Evolutionary conservation across 2,113 vertebrate species (phyloP).

Genomic region (Sapajus apella): DNA sequence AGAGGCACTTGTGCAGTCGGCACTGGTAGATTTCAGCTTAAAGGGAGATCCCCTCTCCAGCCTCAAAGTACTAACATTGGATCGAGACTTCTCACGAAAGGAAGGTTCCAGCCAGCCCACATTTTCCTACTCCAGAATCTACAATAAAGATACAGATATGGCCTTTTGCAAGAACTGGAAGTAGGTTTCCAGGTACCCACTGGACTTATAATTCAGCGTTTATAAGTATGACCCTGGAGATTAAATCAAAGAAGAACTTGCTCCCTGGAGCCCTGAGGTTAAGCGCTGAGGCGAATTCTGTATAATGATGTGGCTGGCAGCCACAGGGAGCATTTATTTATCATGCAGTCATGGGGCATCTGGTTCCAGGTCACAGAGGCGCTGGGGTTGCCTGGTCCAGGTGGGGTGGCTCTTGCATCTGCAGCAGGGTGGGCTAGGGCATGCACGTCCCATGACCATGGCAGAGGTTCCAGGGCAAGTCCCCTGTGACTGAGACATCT

Average conservation of each 20-base stretch:
- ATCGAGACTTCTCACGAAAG: too few relatives aligned
- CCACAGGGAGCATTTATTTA: fast-evolving
- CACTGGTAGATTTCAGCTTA: fast-evolving
- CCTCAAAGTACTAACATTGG: background rate
- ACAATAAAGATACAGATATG: fast-evolving
- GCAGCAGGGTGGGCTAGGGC: background rate
- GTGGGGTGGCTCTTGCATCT: fast-evolving
- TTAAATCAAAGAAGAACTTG: fast-evolving
- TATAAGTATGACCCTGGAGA: background rate
- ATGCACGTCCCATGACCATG: fast-evolving
- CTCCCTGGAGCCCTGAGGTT: background rate
- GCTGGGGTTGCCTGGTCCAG: fast-evolving
- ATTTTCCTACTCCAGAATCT: background rate
- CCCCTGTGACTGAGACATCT: fast-evolving
- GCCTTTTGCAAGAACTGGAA: background rate
- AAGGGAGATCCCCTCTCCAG: background rate
- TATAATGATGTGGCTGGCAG: background rate
- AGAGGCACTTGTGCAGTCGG: fast-evolving
- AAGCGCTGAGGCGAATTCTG: background rate
- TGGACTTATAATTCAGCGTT: fast-evolving
- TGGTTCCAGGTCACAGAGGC: background rate
- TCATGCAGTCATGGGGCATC: fast-evolving
- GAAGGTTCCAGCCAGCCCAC: fast-evolving
- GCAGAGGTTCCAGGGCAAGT: too few relatives aligned
- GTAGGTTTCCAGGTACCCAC: background rate